phyloP scores from a whole-genome alignment of 2,888 invertebrate species.

The Aradus depressus region DNA sequence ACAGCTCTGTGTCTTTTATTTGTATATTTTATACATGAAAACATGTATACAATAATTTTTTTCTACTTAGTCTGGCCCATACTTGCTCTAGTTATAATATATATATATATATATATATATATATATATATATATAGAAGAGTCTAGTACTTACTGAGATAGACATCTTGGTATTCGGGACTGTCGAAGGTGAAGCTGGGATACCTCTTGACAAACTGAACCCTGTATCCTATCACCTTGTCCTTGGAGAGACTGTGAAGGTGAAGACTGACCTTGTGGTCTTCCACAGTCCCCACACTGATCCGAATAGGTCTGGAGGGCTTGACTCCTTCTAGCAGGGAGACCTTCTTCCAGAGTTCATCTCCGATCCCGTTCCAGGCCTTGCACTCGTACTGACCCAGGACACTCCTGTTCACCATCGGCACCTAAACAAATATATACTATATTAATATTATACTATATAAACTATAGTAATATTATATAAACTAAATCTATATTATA shows the following conservation, averaged over 20 bases:
- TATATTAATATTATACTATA: background rate
- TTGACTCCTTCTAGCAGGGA: slow-evolving; percentile 43
- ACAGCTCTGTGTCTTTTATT: too few relatives aligned
- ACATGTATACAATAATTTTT: too few relatives aligned
- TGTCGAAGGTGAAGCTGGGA: slow-evolving; percentile 18
- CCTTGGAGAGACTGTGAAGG: slow-evolving; percentile 20
- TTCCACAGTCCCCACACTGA: slow-evolving; percentile 21
- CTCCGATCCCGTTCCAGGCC: slow-evolving; percentile 27
- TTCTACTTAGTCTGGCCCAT: too few relatives aligned
- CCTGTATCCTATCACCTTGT: slow-evolving; percentile 28
- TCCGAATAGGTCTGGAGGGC: slow-evolving; percentile 40
- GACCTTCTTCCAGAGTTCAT: slow-evolving; percentile 37
- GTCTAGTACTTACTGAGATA: slow-evolving; percentile 25
- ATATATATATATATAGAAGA: background rate
- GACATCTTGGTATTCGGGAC: slow-evolving; percentile 28
- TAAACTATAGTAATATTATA: background rate
- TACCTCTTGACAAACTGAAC: slow-evolving; percentile 26
- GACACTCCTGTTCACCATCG: slow-evolving; percentile 35
- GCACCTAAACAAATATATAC: slow-evolving; percentile 32
- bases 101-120: background rate
- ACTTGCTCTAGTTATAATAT: too few relatives aligned
- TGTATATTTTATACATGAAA: too few relatives aligned
- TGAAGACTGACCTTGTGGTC: slow-evolving; percentile 24
- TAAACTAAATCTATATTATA: background rate
- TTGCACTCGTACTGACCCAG: slow-evolving; percentile 34